Conservation (phyloP, 2,113 vertebrate species). For the Ameiurus melas region DNA sequence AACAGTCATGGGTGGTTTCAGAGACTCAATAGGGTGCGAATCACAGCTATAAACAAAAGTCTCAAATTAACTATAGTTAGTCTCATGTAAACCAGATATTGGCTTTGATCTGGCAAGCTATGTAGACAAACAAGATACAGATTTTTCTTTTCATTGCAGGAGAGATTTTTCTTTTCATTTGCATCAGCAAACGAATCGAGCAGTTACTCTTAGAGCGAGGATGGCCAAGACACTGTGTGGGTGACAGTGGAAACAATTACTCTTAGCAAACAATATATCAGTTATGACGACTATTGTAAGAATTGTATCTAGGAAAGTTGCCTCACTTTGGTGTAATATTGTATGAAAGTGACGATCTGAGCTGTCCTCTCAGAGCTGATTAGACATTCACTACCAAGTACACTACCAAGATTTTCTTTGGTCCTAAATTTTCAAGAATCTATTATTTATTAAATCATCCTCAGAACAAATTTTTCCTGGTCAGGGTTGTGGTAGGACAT, state of each 20-base stretch:
- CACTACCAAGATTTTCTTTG: background rate
- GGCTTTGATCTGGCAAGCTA: constrained; percentile 52
- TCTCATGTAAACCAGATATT: constrained; percentile 53
- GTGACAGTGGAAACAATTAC: constrained; percentile 20
- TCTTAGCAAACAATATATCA: constrained; percentile 34
- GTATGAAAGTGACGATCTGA: background rate
- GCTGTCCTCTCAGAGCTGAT: background rate
- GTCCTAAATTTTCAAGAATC: background rate
- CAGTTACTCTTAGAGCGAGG: constrained; percentile 56
- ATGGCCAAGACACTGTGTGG: background rate
- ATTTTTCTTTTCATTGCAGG: constrained; percentile 27
- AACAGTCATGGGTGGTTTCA: constrained; percentile 53
- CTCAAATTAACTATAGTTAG: constrained; percentile 60
- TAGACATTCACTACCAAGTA: background rate
- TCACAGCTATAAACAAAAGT: constrained; percentile 56
- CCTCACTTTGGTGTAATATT: constrained; percentile 1
- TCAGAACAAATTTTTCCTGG: background rate
- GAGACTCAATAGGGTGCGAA: constrained; percentile 48
- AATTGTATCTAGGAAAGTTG: background rate
- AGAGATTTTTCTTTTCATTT: constrained; percentile 18
- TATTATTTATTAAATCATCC: background rate
- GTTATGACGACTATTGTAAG: background rate
- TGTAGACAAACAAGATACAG: constrained; percentile 31
- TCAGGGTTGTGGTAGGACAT: background rate
- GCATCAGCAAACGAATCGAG: constrained; percentile 59